A percentile compares a stretch with the other conserved stretches of the same genome.
Evolutionary conservation across 2,113 vertebrate genomes (phyloP).

Genomic region (Ranitomeya variabilis): DNA sequence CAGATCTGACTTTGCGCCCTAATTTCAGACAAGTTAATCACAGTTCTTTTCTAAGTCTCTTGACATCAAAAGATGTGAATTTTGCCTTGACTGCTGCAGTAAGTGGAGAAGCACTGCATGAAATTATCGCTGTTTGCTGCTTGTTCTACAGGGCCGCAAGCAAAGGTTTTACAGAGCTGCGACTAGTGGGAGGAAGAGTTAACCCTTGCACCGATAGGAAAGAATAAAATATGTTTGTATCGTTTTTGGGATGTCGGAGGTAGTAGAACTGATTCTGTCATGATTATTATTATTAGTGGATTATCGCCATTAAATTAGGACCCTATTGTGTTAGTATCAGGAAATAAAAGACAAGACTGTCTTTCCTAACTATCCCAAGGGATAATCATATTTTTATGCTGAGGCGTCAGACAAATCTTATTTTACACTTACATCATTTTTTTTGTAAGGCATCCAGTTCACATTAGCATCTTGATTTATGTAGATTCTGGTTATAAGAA

Average conservation of each 20-base stretch:
- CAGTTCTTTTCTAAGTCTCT: conserved; percentile 45
- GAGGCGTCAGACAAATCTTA: neutral
- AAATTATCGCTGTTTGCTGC: conserved; percentile 44
- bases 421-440: neutral
- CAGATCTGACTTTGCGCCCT: conserved; percentile 12
- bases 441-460: neutral
- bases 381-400: neutral
- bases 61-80: conserved; percentile 52
- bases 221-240: neutral
- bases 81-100: conserved; percentile 37
- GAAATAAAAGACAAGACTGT: neutral
- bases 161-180: conserved; percentile 9
- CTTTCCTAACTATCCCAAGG: neutral
- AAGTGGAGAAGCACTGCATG: conserved; percentile 52
- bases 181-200: conserved; percentile 14
- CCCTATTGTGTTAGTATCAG: neutral
- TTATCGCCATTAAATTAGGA: neutral
- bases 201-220: neutral
- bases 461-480: neutral
- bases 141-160: conserved; percentile 35
- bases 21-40: conserved; percentile 47
- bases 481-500: neutral
- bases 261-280: neutral
- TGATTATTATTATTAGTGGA: neutral
- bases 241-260: neutral